These are phyloP conservation scores for Pterobdella sp. DNA, from an alignment of 2,888 invertebrate species.

Conservation along the genomic window DNA sequence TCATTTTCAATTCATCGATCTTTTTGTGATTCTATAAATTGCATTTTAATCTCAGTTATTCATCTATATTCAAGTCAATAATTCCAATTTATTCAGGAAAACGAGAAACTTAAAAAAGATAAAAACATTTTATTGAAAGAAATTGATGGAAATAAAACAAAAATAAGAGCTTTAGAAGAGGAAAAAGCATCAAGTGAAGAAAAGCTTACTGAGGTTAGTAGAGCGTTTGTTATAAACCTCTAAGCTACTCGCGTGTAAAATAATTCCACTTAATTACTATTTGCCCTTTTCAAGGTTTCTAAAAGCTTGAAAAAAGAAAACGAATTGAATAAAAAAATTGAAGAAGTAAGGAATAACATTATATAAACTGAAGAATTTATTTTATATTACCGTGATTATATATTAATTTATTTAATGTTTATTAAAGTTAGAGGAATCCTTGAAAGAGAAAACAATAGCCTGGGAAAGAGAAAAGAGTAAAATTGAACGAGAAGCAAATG, in stretches of 20 bases:
- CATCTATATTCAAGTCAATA: background rate
- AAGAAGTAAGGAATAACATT: background rate
- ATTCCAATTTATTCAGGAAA: background rate
- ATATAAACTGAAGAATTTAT: background rate
- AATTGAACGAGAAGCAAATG: conserved; percentile 24
- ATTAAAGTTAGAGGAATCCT: conserved; percentile 11
- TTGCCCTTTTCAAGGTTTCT: background rate
- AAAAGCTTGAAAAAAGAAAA: conserved; percentile 4
- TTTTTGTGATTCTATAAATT: background rate
- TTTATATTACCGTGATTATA: no score
- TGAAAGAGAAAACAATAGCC: conserved; percentile 11
- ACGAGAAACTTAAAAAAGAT: conserved; percentile 6
- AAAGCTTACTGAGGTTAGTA: background rate
- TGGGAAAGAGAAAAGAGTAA: conserved; percentile 19
- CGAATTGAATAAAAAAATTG: background rate
- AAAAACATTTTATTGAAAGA: conserved; percentile 2
- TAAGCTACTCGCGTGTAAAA: background rate
- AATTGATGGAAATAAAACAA: background rate
- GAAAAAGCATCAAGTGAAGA: background rate
- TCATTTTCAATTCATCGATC: background rate
- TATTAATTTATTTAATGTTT: background rate
- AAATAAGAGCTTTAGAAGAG: background rate
- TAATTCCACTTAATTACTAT: background rate
- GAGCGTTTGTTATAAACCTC: background rate
- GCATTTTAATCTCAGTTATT: background rate